phyloP scores from a whole-genome alignment of 1,140 invertebrate genomes.

The Camponotus vicinus region DNA sequence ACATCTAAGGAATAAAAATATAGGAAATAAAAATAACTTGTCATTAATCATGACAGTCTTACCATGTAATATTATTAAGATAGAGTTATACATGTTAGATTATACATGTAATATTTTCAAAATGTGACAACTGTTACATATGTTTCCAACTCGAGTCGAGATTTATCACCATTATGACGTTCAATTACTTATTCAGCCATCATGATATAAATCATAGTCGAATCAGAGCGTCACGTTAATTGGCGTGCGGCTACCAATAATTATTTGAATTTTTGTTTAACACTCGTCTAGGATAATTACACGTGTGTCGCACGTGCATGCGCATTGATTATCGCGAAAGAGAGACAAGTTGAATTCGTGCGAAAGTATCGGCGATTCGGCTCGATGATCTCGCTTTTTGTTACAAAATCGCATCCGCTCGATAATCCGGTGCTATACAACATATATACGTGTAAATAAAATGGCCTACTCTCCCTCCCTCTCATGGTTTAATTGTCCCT shows the following conservation, averaged over 20 bases:
- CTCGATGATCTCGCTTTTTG: conserved; percentile 23
- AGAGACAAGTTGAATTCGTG: neutral
- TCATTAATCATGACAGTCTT: neutral
- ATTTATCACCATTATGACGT: conserved; percentile 24
- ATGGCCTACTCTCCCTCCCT: neutral
- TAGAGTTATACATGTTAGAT: too few species aligned
- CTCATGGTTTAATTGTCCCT: conserved; percentile 20
- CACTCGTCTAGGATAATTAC: conserved; percentile 31
- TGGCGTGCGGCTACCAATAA: conserved; percentile 4
- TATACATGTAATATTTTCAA: too few species aligned
- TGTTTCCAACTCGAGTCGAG: neutral
- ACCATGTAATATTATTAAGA: neutral
- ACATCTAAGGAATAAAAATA: neutral
- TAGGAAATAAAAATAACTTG: neutral
- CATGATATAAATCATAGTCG: conserved; percentile 26
- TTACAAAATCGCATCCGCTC: conserved; percentile 39
- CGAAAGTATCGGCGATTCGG: neutral
- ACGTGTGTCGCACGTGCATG: conserved; percentile 13
- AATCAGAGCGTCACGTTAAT: conserved; percentile 50
- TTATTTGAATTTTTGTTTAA: conserved; percentile 37
- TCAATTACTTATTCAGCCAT: conserved; percentile 18
- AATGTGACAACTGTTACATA: neutral
- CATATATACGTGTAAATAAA: neutral
- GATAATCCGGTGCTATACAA: conserved; percentile 27
- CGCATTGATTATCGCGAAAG: conserved; percentile 20